Conservation (phyloP, 2,888 invertebrate species). For the Spodoptera littoralis region DNA sequence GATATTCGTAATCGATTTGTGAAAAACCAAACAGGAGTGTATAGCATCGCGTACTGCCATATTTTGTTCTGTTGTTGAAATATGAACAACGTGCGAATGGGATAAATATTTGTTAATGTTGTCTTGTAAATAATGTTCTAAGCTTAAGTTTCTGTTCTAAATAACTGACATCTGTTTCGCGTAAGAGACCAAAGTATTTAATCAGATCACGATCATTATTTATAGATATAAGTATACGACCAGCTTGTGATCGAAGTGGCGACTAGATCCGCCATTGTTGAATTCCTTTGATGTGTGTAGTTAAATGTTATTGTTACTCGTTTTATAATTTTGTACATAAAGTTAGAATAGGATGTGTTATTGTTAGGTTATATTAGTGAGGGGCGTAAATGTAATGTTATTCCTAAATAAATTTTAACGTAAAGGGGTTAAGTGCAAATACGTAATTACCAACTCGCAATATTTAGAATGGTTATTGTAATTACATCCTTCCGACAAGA, state of each 20-base stretch:
- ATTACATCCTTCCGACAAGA: conserved; percentile 35
- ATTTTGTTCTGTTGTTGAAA: conserved; percentile 79
- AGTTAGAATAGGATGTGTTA: conserved; percentile 55
- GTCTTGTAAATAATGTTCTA: conserved; percentile 60
- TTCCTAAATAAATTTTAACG: conserved; percentile 45
- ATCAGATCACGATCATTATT: conserved; percentile 49
- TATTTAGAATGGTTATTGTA: conserved; percentile 40
- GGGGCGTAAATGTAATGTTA: conserved; percentile 41
- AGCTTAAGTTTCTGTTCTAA: conserved; percentile 47
- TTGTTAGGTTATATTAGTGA: conserved; percentile 43
- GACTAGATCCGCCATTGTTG: conserved; percentile 35
- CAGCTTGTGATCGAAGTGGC: conserved; percentile 45
- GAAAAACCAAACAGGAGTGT: conserved; percentile 51
- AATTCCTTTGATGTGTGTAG: conserved; percentile 42
- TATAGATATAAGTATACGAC: conserved; percentile 47
- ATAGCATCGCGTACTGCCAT: conserved; percentile 79
- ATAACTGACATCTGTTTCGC: conserved; percentile 50
- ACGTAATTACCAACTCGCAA: conserved; percentile 54
- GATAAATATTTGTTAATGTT: conserved; percentile 50
- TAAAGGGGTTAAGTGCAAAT: conserved; percentile 66
- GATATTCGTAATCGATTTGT: conserved; percentile 54
- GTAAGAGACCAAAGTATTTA: conserved; percentile 63
- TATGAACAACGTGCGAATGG: conserved; percentile 74
- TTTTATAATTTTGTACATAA: conserved; percentile 73
- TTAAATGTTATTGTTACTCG: conserved; percentile 67